Percentiles rank a stretch among this genome's conserved stretches.
Conservation (phyloP, 2,797 vertebrate genomes). For the Gymnoscopelus braueri region DNA sequence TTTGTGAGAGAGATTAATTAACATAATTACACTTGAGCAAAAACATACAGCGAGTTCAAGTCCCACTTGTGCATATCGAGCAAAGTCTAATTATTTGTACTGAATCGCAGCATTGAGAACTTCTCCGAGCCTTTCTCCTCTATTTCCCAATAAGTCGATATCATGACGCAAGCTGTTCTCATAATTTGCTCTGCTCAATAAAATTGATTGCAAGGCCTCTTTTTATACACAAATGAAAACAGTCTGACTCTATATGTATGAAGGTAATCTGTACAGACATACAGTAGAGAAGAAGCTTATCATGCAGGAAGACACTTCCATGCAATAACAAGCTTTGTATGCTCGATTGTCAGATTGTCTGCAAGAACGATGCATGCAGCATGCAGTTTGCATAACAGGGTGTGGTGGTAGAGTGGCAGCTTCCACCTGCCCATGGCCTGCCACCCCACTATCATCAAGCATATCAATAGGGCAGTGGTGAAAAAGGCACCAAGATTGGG, state of each 20-base stretch:
- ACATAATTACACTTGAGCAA: conserved; percentile 73
- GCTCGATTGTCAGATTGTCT: too few relatives aligned
- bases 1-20: conserved; percentile 77
- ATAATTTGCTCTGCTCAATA: neutral
- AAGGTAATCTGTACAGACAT: neutral
- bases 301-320: too few relatives aligned
- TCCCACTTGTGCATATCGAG: conserved; percentile 63
- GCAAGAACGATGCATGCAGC: too few relatives aligned
- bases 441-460: too few relatives aligned
- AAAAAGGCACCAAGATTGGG: too few relatives aligned
- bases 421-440: too few relatives aligned
- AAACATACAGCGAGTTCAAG: conserved; percentile 51
- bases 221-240: neutral
- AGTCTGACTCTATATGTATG: too few relatives aligned
- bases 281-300: neutral
- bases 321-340: too few relatives aligned
- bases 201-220: neutral
- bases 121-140: conserved; percentile 9
- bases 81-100: conserved; percentile 57
- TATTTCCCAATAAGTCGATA: neutral
- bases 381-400: too few relatives aligned
- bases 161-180: conserved; percentile 3
- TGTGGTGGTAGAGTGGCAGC: too few relatives aligned
- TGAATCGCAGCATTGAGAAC: conserved; percentile 47
- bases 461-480: too few relatives aligned